Percentiles rank a stretch among this genome's conserved stretches.
Evolutionary conservation across 2,113 vertebrate genomes (phyloP).

Genomic region (Labeo rohita): DNA sequence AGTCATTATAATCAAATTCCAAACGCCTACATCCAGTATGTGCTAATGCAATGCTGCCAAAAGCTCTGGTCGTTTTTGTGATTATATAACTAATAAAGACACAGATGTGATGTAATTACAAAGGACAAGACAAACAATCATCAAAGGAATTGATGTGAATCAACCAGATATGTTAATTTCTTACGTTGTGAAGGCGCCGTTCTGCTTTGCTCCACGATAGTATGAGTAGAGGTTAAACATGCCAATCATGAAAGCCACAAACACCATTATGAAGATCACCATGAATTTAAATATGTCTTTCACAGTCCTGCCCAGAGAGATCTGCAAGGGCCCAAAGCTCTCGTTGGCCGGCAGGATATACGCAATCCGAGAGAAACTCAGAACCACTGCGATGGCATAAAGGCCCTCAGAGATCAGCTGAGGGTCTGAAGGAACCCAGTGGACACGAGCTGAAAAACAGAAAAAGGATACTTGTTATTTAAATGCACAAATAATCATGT

Average conservation of each 20-base stretch:
- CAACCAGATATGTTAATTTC: slow-evolving; percentile 62
- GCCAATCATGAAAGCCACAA: slow-evolving; percentile 97
- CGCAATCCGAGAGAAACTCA: slow-evolving; percentile 95
- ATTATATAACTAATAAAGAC: slow-evolving; percentile 24
- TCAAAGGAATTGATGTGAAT: slow-evolving; percentile 10
- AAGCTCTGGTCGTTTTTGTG: not conserved
- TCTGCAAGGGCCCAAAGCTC: slow-evolving; percentile 94
- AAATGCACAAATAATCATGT: no score
- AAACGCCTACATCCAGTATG: slow-evolving; percentile 55
- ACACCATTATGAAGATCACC: slow-evolving; percentile 97
- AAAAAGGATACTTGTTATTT: not conserved
- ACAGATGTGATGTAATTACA: not conserved
- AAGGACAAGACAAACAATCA: slow-evolving; percentile 19
- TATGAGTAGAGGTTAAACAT: slow-evolving; percentile 98
- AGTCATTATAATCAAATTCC: slow-evolving; percentile 43
- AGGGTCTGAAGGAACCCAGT: slow-evolving; percentile 93
- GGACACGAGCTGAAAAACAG: slow-evolving; percentile 82
- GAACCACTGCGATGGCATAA: slow-evolving; percentile 93
- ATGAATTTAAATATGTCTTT: slow-evolving; percentile 99
- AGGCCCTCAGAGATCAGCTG: slow-evolving; percentile 97
- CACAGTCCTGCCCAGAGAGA: slow-evolving; percentile 92
- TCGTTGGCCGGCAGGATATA: slow-evolving; percentile 96
- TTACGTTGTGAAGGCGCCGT: slow-evolving; percentile 95
- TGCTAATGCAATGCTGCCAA: slow-evolving; percentile 34
- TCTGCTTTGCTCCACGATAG: slow-evolving; percentile 93